Evolutionary conservation across 1,140 invertebrate species (phyloP).

Genomic region (Conus betulinus): DNA sequence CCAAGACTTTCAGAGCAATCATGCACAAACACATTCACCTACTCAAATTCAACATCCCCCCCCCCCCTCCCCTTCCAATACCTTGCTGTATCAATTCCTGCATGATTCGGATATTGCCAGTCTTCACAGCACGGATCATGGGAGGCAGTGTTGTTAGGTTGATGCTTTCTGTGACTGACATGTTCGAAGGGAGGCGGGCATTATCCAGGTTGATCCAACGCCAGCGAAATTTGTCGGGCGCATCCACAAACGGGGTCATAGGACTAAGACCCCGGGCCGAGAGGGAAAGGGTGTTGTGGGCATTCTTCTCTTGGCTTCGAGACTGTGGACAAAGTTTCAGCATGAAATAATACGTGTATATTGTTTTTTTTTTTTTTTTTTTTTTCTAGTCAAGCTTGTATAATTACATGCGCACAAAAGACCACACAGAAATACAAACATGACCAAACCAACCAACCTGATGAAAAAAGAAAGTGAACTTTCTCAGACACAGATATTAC

Average conservation of each 20-base stretch:
- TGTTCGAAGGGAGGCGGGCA: slow-evolving; percentile 57
- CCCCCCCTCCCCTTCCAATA: slow-evolving; percentile 13
- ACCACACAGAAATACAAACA: too few relatives aligned
- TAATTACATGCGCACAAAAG: too few relatives aligned
- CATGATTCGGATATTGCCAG: slow-evolving; percentile 66
- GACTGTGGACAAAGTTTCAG: slow-evolving; percentile 12
- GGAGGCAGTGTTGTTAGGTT: slow-evolving; percentile 66
- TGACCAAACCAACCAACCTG: too few relatives aligned
- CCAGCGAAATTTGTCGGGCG: slow-evolving; percentile 75
- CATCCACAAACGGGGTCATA: slow-evolving; percentile 75
- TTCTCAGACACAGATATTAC: too few relatives aligned
- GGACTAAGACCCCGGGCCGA: slow-evolving; percentile 73
- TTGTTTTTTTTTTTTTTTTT: too few relatives aligned
- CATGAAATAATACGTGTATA: background rate
- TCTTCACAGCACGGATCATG: slow-evolving; percentile 70
- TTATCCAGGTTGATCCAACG: slow-evolving; percentile 73
- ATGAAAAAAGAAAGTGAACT: too few relatives aligned
- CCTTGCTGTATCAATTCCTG: slow-evolving; percentile 64
- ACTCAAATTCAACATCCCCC: too few relatives aligned
- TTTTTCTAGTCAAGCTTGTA: background rate
- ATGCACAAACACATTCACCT: too few relatives aligned
- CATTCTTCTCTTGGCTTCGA: slow-evolving; percentile 53
- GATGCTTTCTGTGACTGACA: slow-evolving; percentile 65
- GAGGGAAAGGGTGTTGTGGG: slow-evolving; percentile 59
- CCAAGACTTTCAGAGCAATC: too few relatives aligned